Percentiles rank a stretch among this genome's conserved stretches.
phyloP scores from a whole-genome alignment of 2,113 vertebrate genomes.

The Rousettus leschenaultii region DNA sequence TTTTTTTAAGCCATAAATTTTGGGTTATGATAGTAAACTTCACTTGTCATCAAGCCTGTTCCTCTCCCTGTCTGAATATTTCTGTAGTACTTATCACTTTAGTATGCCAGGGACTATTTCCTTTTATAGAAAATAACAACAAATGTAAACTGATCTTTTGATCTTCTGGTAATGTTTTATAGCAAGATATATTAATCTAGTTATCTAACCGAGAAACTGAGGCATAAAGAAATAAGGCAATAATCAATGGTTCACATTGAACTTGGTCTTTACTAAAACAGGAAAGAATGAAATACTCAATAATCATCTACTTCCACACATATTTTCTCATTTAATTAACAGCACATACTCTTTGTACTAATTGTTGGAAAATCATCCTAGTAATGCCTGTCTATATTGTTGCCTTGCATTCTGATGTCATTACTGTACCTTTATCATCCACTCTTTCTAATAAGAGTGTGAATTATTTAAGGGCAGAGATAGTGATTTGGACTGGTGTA shows the following conservation, averaged over 20 bases:
- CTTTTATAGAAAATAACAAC: neutral
- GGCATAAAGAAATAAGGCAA: neutral
- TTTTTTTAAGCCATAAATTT: constrained; percentile 57
- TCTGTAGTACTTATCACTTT: neutral
- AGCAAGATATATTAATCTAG: neutral
- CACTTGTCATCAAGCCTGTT: constrained; percentile 6
- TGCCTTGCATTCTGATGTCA: neutral
- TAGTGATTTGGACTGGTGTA: neutral
- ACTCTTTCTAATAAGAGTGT: neutral
- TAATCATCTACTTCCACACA: neutral
- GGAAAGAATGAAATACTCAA: neutral
- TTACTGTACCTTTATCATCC: neutral
- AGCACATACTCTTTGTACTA: neutral
- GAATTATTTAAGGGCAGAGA: neutral
- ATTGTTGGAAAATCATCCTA: neutral
- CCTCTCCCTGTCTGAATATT: constrained; percentile 29
- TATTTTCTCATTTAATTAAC: constrained; percentile 3
- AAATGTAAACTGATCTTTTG: neutral
- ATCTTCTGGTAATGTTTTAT: neutral
- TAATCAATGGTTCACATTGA: neutral
- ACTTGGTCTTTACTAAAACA: neutral
- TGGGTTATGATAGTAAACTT: constrained; percentile 39
- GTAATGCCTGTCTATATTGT: neutral
- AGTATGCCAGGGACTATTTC: neutral
- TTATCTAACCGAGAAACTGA: constrained; percentile 9